Base-by-base conservation (phyloP, 2,797 vertebrate species). In the Sphenopsis melanotis region DNA sequence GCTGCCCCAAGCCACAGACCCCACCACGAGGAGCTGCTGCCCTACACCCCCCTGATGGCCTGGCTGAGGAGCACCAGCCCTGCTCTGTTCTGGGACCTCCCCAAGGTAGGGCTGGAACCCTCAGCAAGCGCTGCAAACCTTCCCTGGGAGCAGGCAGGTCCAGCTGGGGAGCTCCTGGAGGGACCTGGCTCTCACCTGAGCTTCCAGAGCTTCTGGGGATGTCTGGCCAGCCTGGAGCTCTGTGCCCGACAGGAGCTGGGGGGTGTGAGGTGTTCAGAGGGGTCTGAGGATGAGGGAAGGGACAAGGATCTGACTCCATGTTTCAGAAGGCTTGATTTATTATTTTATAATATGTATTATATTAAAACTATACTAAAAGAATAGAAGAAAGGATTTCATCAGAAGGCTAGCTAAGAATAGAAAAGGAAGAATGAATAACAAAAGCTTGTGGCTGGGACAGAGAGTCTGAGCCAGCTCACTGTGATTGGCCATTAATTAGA, bases 1-100 rank as follows among this genome's bases (percentile, higher is more conserved):
- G 85, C 47, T 71, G 86, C 89, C 36, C 90, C 88, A 8, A 89
- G 34, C 34, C 94, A 93, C 1, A 5, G 57, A 1, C 15, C 21
- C 52, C 69, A 87, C 8, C 96, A 97, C 0, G 10, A 90, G 29
- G 86, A 97, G 17, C 94, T 97, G 68, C 19, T 91, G 34, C 92
- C 90, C 71, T 96, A 85, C 18, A 2, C 6, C 4, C 90, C 77
- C 0, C 93, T 97, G 57, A 71, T 95, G 94, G 50, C 91, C 86
- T 97, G 96, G 97, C 74, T 97, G 81, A 97, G 76, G 90, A 94
- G 16, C 3, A 23, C 22, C 78, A 96, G 42, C 90, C 95, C 93
- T 1, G 11, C 47, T 47, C 77, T 97, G 30, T 96, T 96, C 80
- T 72, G 69, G 18, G 93, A 97, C 34, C 94, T 97, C 18, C 75